Base-by-base conservation (phyloP, 2,113 vertebrate species). In the Microcebus griseorufus region DNA sequence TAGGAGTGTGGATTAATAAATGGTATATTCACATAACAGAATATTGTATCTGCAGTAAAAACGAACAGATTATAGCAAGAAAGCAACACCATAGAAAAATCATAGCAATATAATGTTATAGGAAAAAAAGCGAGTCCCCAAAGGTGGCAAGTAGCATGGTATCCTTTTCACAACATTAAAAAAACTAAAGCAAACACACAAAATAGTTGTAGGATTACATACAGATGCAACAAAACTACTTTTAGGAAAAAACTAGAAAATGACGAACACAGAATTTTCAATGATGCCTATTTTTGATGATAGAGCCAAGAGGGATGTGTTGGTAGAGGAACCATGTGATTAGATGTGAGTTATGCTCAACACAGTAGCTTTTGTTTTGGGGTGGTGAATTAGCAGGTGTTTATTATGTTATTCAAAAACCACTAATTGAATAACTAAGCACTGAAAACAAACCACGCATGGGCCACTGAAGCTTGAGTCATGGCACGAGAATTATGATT, bases 321-420 rank as follows among this genome's bases (percentile, higher is more conserved):
- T 80, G 16, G 45, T 22, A n/a, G 12, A 70, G 23, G 45, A 42
- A 17, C 27, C 18, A 27, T 29, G 17, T 62, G 53, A 62, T 67
- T 86, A 72, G 72, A 53, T 81, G 1, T 29, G 75, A 73, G 22
- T 58, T 48, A 37, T 67, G 16, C 48, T n/a, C 3, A 76, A 1
- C 25, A 75, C 17, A 22, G 29, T 9, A 60, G 23, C 64, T 84
- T 97, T 94, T 80, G 42, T 42, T 95, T 95, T 1, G 39, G 23
- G 0, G 9, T 88, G 20, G 37, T 78, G 70, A 92, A 62, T 84
- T 73, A 82, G 84, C 39, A 88, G 18, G 6, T 90, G 51, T n/a
- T 95, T 88, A 48, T 83, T 80, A 55, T 23, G 69, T 85, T 85
- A 76, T 64, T 90, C 11, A 81, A 60, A 87, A 92, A 64, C 18